Percentiles rank a stretch among this genome's conserved stretches.
These are phyloP conservation scores for Pristionchus mayeri DNA, from an alignment of 2,888 invertebrate genomes.

Conservation along the genomic window DNA sequence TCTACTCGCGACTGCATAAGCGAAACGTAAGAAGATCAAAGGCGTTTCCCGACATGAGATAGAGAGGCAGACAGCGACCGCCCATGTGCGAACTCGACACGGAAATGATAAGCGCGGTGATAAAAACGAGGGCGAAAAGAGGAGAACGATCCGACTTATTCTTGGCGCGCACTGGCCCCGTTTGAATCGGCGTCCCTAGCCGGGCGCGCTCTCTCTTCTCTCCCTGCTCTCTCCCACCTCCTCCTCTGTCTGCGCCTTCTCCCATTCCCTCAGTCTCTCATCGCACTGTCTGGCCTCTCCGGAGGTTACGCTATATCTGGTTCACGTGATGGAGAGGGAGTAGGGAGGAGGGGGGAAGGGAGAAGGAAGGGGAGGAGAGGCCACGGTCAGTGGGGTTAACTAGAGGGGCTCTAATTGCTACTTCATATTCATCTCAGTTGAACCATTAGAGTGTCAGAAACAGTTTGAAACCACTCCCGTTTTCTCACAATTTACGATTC, in stretches of 20 bases:
- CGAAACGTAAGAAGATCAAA: slow-evolving; percentile 11
- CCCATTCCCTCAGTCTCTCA: not conserved
- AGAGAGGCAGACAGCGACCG: not conserved
- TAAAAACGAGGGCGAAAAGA: not conserved
- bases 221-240: not conserved
- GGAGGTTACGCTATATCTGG: not conserved
- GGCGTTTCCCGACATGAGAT: not conserved
- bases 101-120: not conserved
- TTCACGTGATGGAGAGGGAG: slow-evolving; percentile 1
- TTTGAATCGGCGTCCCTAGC: slow-evolving; percentile 27
- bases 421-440: not conserved
- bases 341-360: not conserved
- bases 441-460: too few relatives aligned
- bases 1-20: slow-evolving; percentile 27
- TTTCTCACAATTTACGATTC: too few relatives aligned
- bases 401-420: not conserved
- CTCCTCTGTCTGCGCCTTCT: not conserved
- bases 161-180: slow-evolving; percentile 30
- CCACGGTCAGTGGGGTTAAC: not conserved
- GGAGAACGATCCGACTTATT: not conserved
- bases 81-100: not conserved
- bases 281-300: not conserved
- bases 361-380: not conserved
- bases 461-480: too few relatives aligned
- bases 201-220: not conserved